phyloP scores from a whole-genome alignment of 2,113 vertebrate species.

The Cranoglanis bouderius region DNA sequence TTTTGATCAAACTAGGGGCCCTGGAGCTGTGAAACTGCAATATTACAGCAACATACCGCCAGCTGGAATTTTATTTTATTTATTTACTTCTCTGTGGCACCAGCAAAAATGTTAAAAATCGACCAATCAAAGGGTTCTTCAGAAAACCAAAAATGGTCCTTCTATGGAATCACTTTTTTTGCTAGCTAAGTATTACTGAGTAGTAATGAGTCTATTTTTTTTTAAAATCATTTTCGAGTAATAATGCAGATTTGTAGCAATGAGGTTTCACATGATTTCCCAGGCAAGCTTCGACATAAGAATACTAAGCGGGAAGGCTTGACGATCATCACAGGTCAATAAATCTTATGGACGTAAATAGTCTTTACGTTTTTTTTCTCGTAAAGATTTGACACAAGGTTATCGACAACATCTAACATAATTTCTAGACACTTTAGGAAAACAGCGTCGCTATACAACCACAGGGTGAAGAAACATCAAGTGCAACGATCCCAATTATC shows the following conservation, averaged over 20 bases:
- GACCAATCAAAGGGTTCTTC: not conserved
- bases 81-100: not conserved
- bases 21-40: not conserved
- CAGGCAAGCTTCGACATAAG: not conserved
- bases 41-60: not conserved
- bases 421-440: not conserved
- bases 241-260: not conserved
- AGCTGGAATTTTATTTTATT: not conserved
- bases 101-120: not conserved
- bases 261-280: not conserved
- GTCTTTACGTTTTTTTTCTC: not conserved
- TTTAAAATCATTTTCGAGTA: not conserved
- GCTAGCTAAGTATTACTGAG: not conserved
- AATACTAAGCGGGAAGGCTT: not conserved
- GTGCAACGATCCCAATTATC: constrained; percentile 65
- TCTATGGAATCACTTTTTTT: not conserved
- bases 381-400: not conserved
- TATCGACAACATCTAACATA: not conserved
- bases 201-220: not conserved
- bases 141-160: not conserved
- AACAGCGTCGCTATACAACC: constrained; percentile 36
- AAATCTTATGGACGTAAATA: not conserved
- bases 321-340: not conserved
- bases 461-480: constrained; percentile 45
- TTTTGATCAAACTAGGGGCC: not conserved